These are phyloP conservation scores for Gadopsis marmoratus DNA, from an alignment of 2,797 vertebrate species.

Conservation along the genomic window DNA sequence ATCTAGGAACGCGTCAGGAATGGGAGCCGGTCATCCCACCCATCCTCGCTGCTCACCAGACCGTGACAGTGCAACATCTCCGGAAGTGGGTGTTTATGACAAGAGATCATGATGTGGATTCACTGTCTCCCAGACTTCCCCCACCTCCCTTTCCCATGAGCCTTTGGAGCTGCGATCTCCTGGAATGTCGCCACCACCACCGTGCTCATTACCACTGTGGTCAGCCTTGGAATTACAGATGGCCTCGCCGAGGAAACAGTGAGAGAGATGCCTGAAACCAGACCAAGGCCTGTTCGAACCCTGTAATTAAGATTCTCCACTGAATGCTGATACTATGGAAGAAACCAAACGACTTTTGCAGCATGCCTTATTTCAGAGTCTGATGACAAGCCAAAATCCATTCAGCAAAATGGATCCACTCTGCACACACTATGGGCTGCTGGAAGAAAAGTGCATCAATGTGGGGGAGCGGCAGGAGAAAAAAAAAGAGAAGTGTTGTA, in stretches of 20 bases:
- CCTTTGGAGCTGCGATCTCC: slow-evolving; percentile 76
- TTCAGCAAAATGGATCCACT: slow-evolving; percentile 79
- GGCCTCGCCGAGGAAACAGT: slow-evolving; percentile 79
- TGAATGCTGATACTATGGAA: slow-evolving; percentile 87
- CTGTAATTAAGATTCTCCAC: slow-evolving; percentile 87
- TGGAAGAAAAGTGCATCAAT: slow-evolving; percentile 70
- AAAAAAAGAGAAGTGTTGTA: slow-evolving; percentile 56
- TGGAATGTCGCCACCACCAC: slow-evolving; percentile 78
- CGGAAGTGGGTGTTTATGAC: slow-evolving; percentile 82
- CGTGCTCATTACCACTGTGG: slow-evolving; percentile 86
- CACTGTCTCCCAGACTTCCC: slow-evolving; percentile 80
- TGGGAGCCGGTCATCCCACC: slow-evolving; percentile 65
- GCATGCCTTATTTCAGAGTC: slow-evolving; percentile 80
- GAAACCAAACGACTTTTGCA: slow-evolving; percentile 86
- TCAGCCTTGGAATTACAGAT: slow-evolving; percentile 84
- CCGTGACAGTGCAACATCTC: slow-evolving; percentile 69
- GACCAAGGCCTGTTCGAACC: slow-evolving; percentile 79
- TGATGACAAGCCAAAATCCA: slow-evolving; percentile 79
- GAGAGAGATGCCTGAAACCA: slow-evolving; percentile 84
- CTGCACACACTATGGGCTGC: slow-evolving; percentile 57
- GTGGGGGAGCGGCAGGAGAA: slow-evolving; percentile 53
- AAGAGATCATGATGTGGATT: slow-evolving; percentile 75
- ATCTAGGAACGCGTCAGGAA: slow-evolving; percentile 54
- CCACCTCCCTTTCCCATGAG: slow-evolving; percentile 85
- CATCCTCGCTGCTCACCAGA: slow-evolving; percentile 70